phyloP scores from a whole-genome alignment of 2,113 vertebrate species.

The Nannospalax galili region DNA sequence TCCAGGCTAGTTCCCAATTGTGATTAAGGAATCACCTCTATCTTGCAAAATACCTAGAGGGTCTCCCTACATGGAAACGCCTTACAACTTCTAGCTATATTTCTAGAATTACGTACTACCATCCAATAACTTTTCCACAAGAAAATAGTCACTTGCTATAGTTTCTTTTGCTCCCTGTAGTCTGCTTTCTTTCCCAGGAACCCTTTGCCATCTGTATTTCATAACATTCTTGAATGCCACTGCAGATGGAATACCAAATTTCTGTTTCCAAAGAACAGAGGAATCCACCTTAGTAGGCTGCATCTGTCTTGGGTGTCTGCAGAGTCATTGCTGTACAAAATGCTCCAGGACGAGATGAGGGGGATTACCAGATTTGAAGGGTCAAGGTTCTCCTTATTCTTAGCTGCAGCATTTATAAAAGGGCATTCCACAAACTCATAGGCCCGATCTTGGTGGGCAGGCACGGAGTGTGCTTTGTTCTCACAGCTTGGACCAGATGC shows the following conservation, averaged over 20 bases:
- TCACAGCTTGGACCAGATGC: constrained; percentile 54
- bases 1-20: not conserved
- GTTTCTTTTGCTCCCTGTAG: not conserved
- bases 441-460: constrained; percentile 91
- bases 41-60: not conserved
- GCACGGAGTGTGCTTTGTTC: constrained; percentile 76
- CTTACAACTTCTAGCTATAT: not conserved
- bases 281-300: not conserved
- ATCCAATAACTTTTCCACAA: not conserved
- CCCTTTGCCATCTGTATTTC: not conserved
- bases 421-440: constrained; percentile 94
- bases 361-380: constrained; percentile 94
- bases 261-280: not conserved
- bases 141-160: not conserved
- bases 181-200: not conserved
- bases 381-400: constrained; percentile 88
- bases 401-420: constrained; percentile 83
- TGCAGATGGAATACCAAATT: not conserved
- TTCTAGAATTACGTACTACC: not conserved
- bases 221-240: not conserved
- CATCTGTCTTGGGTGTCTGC: not conserved
- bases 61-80: not conserved
- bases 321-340: not conserved
- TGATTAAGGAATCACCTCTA: not conserved
- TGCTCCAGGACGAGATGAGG: not conserved